These are phyloP conservation scores for Formica selysi DNA, from an alignment of 1,140 invertebrate genomes.

Conservation along the genomic window DNA sequence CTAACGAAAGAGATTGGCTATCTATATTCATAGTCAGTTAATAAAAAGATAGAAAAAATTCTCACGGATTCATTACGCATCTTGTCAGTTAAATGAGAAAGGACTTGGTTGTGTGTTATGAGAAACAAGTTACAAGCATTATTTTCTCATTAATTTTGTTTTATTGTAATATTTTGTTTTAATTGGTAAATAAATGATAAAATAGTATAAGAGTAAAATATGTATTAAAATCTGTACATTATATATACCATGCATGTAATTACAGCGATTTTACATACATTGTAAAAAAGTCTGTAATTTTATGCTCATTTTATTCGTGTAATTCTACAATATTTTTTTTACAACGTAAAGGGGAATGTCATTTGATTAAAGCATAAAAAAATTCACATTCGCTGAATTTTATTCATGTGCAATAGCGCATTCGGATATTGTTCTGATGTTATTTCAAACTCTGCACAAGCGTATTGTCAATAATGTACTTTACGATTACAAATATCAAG, in stretches of 20 bases:
- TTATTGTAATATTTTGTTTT: not conserved
- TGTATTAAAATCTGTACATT: too few species aligned
- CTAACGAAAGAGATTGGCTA: not conserved
- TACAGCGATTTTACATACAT: too few species aligned
- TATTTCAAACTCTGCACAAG: not conserved
- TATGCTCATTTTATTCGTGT: too few species aligned
- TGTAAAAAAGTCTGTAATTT: too few species aligned
- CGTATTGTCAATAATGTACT: slow-evolving; percentile 8
- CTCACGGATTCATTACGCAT: not conserved
- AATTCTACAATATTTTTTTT: too few species aligned
- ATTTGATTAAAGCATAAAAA: not conserved
- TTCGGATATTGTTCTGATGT: not conserved
- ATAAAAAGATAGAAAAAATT: not conserved
- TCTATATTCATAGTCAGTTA: slow-evolving; percentile 14
- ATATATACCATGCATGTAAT: too few species aligned
- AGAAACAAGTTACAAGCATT: not conserved
- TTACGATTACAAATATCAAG: slow-evolving; percentile 2
- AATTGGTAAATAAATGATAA: not conserved
- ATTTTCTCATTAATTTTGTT: not conserved
- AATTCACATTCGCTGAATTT: slow-evolving; percentile 17
- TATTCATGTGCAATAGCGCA: not conserved
- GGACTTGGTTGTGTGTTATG: not conserved
- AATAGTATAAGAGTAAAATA: too few species aligned
- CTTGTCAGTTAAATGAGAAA: not conserved
- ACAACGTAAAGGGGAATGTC: not conserved